Evolutionary conservation across 2,113 vertebrate species (phyloP).

Genomic region (Pluvialis apricaria): DNA sequence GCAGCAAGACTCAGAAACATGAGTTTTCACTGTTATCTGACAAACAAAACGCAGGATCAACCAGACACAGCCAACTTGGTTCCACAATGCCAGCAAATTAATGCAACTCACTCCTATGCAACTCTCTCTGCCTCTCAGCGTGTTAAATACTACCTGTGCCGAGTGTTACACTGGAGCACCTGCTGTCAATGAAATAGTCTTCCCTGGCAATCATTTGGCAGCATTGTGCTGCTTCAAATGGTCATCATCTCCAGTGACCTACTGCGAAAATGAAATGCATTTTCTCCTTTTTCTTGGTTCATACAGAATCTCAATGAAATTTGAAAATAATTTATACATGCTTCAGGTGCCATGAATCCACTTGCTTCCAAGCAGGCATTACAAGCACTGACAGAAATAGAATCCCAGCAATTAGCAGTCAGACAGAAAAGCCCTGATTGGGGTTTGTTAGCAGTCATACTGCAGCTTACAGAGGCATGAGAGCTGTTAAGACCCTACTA

Average conservation of each 20-base stretch:
- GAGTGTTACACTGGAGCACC: background rate
- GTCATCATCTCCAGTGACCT: conserved; percentile 6
- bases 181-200: conserved; percentile 56
- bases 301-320: conserved; percentile 5
- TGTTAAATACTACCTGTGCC: conserved; percentile 2
- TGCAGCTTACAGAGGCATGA: background rate
- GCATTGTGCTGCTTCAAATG: conserved; percentile 39
- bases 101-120: background rate
- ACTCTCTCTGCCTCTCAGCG: background rate
- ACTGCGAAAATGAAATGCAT: conserved; percentile 48
- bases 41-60: background rate
- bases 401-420: background rate
- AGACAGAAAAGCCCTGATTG: background rate
- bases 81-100: background rate
- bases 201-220: background rate
- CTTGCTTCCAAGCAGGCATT: background rate
- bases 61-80: background rate
- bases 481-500: background rate
- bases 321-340: conserved; percentile 5
- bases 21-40: fast-evolving
- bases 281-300: conserved; percentile 32
- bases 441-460: background rate
- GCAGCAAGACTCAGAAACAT: background rate
- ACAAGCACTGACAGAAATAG: background rate
- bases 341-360: background rate